Evolutionary conservation across 2,888 invertebrate species (phyloP).

Genomic region (Acrocera orbiculus): DNA sequence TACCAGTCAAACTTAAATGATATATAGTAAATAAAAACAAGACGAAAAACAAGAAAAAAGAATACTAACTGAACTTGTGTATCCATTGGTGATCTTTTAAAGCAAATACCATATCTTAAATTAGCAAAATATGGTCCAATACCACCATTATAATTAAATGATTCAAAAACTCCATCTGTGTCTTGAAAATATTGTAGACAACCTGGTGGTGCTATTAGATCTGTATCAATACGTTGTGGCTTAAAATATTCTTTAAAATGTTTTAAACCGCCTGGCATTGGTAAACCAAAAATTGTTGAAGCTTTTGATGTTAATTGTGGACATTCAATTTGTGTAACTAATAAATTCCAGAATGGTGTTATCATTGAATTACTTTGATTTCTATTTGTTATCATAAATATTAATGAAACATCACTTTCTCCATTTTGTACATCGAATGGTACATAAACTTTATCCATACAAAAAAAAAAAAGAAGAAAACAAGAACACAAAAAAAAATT

Average conservation of each 20-base stretch:
- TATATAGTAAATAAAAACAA: not conserved
- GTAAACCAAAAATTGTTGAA: not conserved
- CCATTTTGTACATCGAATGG: conserved; percentile 23
- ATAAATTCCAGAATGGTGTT: conserved; percentile 40
- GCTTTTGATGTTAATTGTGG: conserved; percentile 12
- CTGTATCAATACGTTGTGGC: conserved; percentile 19
- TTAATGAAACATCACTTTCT: conserved; percentile 28
- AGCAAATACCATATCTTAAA: conserved; percentile 44
- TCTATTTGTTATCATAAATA: conserved; percentile 31
- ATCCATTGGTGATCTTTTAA: conserved; percentile 28
- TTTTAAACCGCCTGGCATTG: conserved; percentile 14
- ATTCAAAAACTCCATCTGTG: conserved; percentile 35
- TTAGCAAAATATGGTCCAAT: conserved; percentile 38
- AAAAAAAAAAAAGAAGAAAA: not conserved
- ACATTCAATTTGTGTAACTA: conserved; percentile 44
- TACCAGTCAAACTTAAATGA: conserved; percentile 1
- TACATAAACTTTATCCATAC: conserved; percentile 16
- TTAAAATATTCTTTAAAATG: conserved; percentile 21
- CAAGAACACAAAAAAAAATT: no score
- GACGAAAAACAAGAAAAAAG: no score
- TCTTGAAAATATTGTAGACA: conserved; percentile 50
- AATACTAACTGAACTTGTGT: conserved; percentile 22
- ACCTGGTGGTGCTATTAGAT: conserved; percentile 39
- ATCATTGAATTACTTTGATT: conserved; percentile 24
- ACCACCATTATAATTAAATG: conserved; percentile 41